Evolutionary conservation across 2,113 vertebrate species (phyloP), one percentile per base, ranked within the genome.

Genomic region (Grallaria varia): DNA sequence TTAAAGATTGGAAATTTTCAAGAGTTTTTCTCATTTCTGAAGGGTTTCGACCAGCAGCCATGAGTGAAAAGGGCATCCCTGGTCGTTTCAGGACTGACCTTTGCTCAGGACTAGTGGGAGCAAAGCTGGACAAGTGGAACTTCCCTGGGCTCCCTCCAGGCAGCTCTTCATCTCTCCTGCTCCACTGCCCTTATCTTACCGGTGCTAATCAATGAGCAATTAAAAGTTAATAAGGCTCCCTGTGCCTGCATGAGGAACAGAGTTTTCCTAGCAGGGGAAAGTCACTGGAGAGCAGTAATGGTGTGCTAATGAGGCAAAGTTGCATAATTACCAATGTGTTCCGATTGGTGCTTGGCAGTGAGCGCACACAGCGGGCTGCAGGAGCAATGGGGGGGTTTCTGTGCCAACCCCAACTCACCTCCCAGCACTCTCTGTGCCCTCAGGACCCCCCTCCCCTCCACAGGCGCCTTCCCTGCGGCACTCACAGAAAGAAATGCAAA

Each of bases 261-360:
- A 83, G 60, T 79, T 80, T 66, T 89, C 58, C 74, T 84, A 76
- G 50, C 23, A 76, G 63, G 74, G 33, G 53, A 59, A 80, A 75
- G 53, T 75, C 28, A 49, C 35, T n/a, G 0, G 3, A 39, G 74
- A 69, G 44, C 21, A 45, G n/a, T 47, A 49, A 12, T 0, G 2
- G 12, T n/a, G 50, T 49, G 45, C 39, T 74, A n/a, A 22, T 0
- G 9, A 21, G 58, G 67, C 22, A 7, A 33, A 79, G 33, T 5
- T 50, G 52, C 4, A 3, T 39, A 27, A 33, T 40, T 68, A 68
- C 7, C 49, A 17, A 1, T 14, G 5, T 2, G 14, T 14, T 59
- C 27, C 10, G 19, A 22, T 14, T 42, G n/a, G 35, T 37, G 35
- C 17, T 24, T 39, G 35, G 35, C 44, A 5, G 50, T 14, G 4